These are phyloP conservation scores for Cirrhinus mrigala DNA, from an alignment of 2,797 vertebrate genomes.

Conservation along the genomic window DNA sequence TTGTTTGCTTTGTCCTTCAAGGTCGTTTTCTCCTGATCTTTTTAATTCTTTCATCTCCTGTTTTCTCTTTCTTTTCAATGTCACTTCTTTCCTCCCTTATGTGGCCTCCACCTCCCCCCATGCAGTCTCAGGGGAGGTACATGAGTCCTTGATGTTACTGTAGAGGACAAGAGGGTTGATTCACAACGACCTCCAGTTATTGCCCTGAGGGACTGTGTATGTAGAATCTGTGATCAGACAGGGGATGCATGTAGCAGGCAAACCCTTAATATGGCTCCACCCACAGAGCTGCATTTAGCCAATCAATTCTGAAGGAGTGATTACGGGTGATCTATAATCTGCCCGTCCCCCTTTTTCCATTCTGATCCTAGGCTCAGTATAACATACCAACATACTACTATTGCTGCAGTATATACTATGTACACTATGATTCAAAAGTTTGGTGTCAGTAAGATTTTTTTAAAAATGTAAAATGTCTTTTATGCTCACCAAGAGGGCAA, in stretches of 20 bases:
- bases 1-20: conserved; percentile 44
- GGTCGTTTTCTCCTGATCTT: conserved; percentile 19
- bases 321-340: background rate
- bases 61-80: conserved; percentile 41
- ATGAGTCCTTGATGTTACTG: conserved; percentile 53
- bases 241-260: conserved; percentile 60
- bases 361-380: background rate
- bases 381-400: background rate
- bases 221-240: conserved; percentile 64
- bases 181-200: conserved; percentile 49
- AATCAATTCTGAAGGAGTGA: conserved; percentile 13
- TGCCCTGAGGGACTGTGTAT: conserved; percentile 34
- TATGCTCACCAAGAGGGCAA: background rate
- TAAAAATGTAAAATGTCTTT: background rate
- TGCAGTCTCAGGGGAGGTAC: conserved; percentile 30
- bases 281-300: conserved; percentile 23
- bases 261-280: conserved; percentile 20
- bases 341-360: background rate
- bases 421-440: background rate
- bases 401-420: background rate
- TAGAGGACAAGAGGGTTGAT: conserved; percentile 56
- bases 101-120: background rate
- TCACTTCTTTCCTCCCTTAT: conserved; percentile 1
- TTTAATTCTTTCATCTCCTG: conserved; percentile 33
- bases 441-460: background rate